These are phyloP conservation scores for Lithodes maja DNA, from an alignment of 2,888 invertebrate genomes.

Conservation along the genomic window DNA sequence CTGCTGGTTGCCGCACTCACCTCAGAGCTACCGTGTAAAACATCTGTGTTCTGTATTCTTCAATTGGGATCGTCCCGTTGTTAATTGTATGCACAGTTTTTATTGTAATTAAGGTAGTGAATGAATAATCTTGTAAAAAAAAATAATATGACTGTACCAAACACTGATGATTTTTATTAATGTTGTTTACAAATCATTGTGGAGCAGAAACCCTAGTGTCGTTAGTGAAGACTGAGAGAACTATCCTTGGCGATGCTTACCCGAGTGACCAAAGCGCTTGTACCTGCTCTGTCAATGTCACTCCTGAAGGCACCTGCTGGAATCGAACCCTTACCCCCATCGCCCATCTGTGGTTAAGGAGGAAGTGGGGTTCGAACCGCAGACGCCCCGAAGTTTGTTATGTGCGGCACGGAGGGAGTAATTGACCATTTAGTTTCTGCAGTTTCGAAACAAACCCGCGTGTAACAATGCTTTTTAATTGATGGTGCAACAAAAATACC, in stretches of 20 bases:
- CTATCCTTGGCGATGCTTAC: conserved; percentile 50
- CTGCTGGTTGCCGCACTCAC: conserved; percentile 38
- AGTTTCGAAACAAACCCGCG: conserved; percentile 49
- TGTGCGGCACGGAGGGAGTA: conserved; percentile 43
- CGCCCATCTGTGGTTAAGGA: conserved; percentile 6
- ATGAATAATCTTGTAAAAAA: conserved; percentile 54
- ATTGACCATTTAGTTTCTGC: conserved; percentile 44
- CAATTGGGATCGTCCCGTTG: conserved; percentile 56
- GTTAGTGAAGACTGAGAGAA: conserved; percentile 49
- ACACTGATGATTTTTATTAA: conserved; percentile 64
- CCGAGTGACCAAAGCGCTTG: conserved; percentile 57
- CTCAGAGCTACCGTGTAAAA: conserved; percentile 44
- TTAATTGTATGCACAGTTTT: conserved; percentile 68
- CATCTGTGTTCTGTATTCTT: conserved; percentile 58
- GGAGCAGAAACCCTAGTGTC: conserved; percentile 61
- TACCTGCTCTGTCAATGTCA: conserved; percentile 56
- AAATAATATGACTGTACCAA: conserved; percentile 51
- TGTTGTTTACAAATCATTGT: conserved; percentile 66
- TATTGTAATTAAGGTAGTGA: conserved; percentile 59
- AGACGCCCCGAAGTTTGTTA: conserved; percentile 11
- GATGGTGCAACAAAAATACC: conserved; percentile 61
- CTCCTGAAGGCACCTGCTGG: conserved; percentile 10
- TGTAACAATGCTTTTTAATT: conserved; percentile 61
- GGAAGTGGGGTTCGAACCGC: neutral
- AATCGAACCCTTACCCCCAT: neutral